Percentiles rank a stretch among this genome's conserved stretches.
Evolutionary conservation across 2,888 invertebrate species (phyloP).

Genomic region (Torymus texanus): DNA sequence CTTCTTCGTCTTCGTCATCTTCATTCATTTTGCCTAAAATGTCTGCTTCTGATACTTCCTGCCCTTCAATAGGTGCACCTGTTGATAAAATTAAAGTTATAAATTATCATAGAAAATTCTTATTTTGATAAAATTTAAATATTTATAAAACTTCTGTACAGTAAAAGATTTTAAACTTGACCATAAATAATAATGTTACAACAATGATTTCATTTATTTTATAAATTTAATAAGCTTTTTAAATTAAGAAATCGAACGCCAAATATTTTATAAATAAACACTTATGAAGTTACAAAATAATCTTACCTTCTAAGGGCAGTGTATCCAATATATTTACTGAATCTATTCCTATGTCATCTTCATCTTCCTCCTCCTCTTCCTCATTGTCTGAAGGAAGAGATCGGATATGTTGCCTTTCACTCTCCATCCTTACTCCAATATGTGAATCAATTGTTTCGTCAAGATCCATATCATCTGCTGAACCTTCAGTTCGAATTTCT

Average conservation of each 20-base stretch:
- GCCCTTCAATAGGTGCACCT: constrained; percentile 73
- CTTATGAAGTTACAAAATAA: not conserved
- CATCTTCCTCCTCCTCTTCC: constrained; percentile 67
- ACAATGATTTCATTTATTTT: no score
- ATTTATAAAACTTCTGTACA: no score
- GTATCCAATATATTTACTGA: constrained; percentile 72
- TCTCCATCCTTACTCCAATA: constrained; percentile 71
- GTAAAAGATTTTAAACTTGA: no score
- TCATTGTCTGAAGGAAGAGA: constrained; percentile 69
- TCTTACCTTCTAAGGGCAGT: constrained; percentile 61
- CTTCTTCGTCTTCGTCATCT: constrained; percentile 68
- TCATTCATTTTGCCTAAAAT: constrained; percentile 70
- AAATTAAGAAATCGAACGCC: no score
- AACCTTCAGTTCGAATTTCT: constrained; percentile 71
- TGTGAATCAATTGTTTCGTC: constrained; percentile 73
- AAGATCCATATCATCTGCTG: constrained; percentile 73
- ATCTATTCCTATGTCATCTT: constrained; percentile 63
- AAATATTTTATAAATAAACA: not conserved
- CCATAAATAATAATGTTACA: no score
- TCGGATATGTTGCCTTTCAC: constrained; percentile 62
- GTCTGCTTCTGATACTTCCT: constrained; percentile 72
- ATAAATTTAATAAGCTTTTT: no score
- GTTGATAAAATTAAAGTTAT: no score
- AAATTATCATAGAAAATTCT: no score
- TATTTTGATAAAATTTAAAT: no score